Evolutionary conservation across 2,797 vertebrate species (phyloP), one percentile per base, ranked within the genome.

Genomic region (Cyprinodon diabolis): DNA sequence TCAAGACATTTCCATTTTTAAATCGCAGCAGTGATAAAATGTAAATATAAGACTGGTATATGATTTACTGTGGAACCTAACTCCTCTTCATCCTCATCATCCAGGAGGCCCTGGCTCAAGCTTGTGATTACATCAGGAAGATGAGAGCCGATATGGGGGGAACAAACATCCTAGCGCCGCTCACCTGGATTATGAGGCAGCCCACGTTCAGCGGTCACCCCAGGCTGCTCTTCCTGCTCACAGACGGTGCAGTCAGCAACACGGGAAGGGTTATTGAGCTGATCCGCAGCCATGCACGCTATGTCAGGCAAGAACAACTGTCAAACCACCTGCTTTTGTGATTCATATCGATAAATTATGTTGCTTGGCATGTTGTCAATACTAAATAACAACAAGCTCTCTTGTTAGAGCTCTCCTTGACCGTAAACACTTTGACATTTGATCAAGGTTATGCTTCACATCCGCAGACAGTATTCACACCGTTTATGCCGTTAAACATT

Each of bases 241-340:
- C 94, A 0, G 93, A 95, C 0, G 96, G 97, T 0, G 90, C 96
- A 0, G 79, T 95, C 84, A 92, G 76, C 92, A 96, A 97, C 94
- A 96, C 96, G 0, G 98, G 97, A 69, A 96, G 92, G 87, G 96
- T 98, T 25, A 96, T 99, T 3, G 96, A 97, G 82, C 93, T 98
- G 80, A 86, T 98, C 67, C 92, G 97, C 70, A 97, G 92, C 80
- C 95, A 96, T 0, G 94, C 96, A 0, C 94, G 92, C 62, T 95
- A 95, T 82, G 94, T 95, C 90, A 97, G 98, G 98, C 96, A 78
- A 86, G 80, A 79, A 14, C 56, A 56, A 19, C 49, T 21, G 23
- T 60, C 1, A 51, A 45, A 13, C 17, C 37, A 25, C 45, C 45
- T 51, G 23, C 6, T 1, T 51, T 6, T 62, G 4, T 43, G 14